phyloP scores from a whole-genome alignment of 2,888 invertebrate species.

The Hypsopygia costalis region DNA sequence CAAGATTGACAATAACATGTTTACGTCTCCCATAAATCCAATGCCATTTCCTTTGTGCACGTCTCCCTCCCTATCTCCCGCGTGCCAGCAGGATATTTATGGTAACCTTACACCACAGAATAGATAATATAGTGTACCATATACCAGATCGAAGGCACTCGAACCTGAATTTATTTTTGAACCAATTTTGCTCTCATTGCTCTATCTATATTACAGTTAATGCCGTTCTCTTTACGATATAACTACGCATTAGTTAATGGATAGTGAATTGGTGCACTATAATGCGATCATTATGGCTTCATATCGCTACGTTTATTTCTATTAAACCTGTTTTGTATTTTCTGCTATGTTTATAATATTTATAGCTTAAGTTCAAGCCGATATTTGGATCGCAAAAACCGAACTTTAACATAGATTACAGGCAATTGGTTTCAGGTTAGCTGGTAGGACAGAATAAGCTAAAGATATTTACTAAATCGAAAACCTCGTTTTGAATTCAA shows the following conservation, averaged over 20 bases:
- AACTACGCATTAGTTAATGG: slow-evolving; percentile 24
- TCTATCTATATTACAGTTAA: slow-evolving; percentile 33
- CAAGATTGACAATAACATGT: too few species aligned
- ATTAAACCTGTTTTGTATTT: not conserved
- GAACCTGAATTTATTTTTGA: slow-evolving; percentile 41
- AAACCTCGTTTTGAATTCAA: too few species aligned
- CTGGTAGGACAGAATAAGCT: too few species aligned
- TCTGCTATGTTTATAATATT: too few species aligned
- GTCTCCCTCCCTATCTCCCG: not conserved
- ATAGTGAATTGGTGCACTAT: slow-evolving; percentile 8
- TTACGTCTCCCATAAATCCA: not conserved
- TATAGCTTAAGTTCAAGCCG: too few species aligned
- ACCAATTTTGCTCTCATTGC: slow-evolving; percentile 50
- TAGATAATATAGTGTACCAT: not conserved
- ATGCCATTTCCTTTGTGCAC: not conserved
- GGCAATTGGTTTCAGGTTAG: too few species aligned
- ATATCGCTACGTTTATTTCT: not conserved
- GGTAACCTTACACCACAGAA: slow-evolving; percentile 2
- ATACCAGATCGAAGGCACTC: slow-evolving; percentile 15
- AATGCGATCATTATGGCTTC: not conserved
- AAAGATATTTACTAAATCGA: too few species aligned
- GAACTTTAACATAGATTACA: too few species aligned
- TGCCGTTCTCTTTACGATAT: slow-evolving; percentile 29
- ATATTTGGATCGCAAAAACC: too few species aligned
- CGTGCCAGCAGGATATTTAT: not conserved